Conservation (phyloP, 2,113 vertebrate genomes). For the Bos indicus region DNA sequence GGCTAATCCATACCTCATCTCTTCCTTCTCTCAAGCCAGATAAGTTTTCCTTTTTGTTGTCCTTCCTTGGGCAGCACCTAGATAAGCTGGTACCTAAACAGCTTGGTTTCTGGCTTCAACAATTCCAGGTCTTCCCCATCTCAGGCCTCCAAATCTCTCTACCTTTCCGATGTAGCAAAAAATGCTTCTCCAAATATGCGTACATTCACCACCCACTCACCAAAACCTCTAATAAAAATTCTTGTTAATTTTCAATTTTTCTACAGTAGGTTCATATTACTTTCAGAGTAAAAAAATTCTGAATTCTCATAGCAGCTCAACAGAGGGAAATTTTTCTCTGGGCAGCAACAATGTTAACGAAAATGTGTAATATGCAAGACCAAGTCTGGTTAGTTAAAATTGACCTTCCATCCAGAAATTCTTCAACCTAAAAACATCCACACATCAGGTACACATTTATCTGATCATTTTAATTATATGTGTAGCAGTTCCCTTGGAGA, state of each 20-base stretch:
- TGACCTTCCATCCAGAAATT: background rate
- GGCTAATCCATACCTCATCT: background rate
- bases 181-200: background rate
- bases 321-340: slow-evolving; percentile 12
- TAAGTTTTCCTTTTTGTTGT: background rate
- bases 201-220: background rate
- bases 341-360: background rate
- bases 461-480: background rate
- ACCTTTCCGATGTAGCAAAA: background rate
- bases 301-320: background rate
- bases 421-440: background rate
- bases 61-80: background rate
- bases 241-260: background rate
- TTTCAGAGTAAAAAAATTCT: background rate
- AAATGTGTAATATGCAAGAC: background rate
- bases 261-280: background rate
- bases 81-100: background rate
- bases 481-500: background rate
- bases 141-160: background rate
- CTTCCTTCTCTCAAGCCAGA: background rate
- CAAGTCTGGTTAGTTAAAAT: slow-evolving; percentile 9
- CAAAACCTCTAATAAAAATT: background rate
- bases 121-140: background rate
- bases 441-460: background rate
- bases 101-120: background rate